These are phyloP conservation scores for Paraescarpia echinospica DNA, from an alignment of 1,140 invertebrate genomes.

Conservation along the genomic window DNA sequence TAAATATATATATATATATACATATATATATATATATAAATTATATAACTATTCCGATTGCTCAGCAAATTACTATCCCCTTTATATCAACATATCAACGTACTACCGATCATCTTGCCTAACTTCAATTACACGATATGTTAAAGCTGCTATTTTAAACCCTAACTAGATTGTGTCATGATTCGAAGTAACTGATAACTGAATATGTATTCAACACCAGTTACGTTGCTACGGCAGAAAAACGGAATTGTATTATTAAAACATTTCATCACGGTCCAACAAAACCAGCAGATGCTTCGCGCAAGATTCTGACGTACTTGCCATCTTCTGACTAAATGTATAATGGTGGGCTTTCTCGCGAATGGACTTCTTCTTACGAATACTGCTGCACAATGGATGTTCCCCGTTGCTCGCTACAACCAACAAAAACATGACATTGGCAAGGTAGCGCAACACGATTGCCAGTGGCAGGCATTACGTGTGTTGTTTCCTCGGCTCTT, in stretches of 20 bases:
- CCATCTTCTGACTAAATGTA: neutral
- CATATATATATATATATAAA: too few species aligned
- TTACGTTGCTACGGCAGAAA: neutral
- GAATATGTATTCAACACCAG: neutral
- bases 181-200: too few species aligned
- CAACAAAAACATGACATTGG: neutral
- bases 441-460: neutral
- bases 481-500: too few species aligned
- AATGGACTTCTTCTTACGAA: neutral
- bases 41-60: too few species aligned
- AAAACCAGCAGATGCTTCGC: neutral
- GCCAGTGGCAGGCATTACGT: neutral
- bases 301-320: neutral
- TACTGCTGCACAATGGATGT: neutral
- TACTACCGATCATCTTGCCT: too few species aligned
- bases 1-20: too few species aligned
- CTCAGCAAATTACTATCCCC: too few species aligned
- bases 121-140: too few species aligned
- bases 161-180: too few species aligned
- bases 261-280: too few species aligned
- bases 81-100: too few species aligned
- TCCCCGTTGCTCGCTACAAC: neutral
- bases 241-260: neutral
- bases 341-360: neutral
- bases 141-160: too few species aligned